A percentile compares a stretch with the other conserved stretches of the same genome.
Conservation (phyloP, 2,888 invertebrate species). For the Pseudeuparius sepicola region DNA sequence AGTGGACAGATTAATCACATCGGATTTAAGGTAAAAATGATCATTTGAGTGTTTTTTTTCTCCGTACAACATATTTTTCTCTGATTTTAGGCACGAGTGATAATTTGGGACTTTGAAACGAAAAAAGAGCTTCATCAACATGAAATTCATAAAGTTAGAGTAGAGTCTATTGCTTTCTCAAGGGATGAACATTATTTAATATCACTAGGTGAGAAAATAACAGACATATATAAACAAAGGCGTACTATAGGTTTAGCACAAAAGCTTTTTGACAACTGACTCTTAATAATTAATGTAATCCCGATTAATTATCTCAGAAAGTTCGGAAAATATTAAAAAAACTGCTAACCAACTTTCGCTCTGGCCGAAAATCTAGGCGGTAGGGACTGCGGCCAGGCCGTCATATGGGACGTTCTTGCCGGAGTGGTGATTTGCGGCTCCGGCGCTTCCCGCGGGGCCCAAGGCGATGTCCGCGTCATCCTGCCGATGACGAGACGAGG, state of each 20-base stretch:
- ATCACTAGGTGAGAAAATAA: conserved; percentile 19
- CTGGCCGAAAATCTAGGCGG: conserved; percentile 66
- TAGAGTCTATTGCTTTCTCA: conserved; percentile 77
- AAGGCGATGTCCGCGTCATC: conserved; percentile 35
- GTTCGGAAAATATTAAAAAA: conserved; percentile 1
- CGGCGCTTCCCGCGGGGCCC: conserved; percentile 33
- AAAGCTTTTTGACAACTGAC: no score
- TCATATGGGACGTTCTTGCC: conserved; percentile 67
- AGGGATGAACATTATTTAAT: conserved; percentile 71
- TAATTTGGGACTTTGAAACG: conserved; percentile 75
- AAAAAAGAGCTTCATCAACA: conserved; percentile 55
- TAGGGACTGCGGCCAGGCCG: conserved; percentile 78
- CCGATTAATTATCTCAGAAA: no score
- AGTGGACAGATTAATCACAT: conserved; percentile 87
- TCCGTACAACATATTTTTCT: conserved; percentile 1
- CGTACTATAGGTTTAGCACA: no score
- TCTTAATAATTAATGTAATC: no score
- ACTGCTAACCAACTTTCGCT: background rate
- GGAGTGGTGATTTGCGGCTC: conserved; percentile 41
- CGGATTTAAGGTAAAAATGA: conserved; percentile 74
- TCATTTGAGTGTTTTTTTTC: no score
- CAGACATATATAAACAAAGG: no score
- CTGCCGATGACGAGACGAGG: conserved; percentile 48
- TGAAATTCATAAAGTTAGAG: conserved; percentile 80
- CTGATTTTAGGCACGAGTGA: conserved; percentile 54